Conservation (phyloP, 2,888 invertebrate genomes). For the Limnephilus marmoratus region DNA sequence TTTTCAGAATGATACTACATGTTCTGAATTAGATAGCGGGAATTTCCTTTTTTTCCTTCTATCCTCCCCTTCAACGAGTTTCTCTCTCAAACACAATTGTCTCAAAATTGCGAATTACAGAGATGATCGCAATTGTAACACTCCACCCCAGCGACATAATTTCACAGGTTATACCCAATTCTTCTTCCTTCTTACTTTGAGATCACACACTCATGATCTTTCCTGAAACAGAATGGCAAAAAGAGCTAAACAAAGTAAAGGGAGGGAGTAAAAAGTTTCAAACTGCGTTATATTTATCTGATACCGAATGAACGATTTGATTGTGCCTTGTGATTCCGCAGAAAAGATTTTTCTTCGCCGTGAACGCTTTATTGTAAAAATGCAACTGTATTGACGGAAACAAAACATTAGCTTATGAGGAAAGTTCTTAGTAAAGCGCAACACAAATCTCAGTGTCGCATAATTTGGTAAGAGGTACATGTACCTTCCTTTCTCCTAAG, state of each 20-base stretch:
- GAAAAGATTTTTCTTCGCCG: neutral
- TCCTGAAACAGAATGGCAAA: neutral
- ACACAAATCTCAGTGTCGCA: neutral
- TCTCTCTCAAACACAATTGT: constrained; percentile 23
- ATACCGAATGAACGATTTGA: neutral
- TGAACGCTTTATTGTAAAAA: neutral
- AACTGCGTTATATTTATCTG: neutral
- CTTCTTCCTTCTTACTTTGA: neutral
- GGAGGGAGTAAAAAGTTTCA: neutral
- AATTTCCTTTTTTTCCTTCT: neutral
- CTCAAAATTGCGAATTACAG: constrained; percentile 34
- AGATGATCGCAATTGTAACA: constrained; percentile 40
- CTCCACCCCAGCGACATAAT: constrained; percentile 17
- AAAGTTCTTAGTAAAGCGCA: neutral
- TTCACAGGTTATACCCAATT: constrained; percentile 13
- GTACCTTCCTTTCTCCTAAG: neutral
- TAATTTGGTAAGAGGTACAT: neutral
- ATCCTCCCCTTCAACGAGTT: neutral
- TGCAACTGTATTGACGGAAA: neutral
- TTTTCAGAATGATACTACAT: neutral
- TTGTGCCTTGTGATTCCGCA: neutral
- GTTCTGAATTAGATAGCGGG: neutral
- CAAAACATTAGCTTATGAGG: neutral
- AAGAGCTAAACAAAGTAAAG: neutral
- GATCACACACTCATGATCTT: constrained; percentile 4